Evolutionary conservation across 2,797 vertebrate species (phyloP).

Genomic region (Australoheros facetus): DNA sequence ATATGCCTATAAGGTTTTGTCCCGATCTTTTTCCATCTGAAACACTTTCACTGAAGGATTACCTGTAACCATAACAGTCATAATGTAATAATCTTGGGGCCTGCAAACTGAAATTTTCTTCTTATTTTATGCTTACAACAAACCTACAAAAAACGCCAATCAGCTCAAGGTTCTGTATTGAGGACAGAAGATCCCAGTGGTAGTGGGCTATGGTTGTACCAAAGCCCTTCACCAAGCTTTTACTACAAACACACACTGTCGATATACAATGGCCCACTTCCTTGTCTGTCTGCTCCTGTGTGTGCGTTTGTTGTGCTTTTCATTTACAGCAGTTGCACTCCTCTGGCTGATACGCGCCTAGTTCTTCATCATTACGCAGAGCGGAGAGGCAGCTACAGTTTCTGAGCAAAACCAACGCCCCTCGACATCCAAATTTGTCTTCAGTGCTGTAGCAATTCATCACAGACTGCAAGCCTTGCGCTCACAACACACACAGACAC

Average conservation of each 20-base stretch:
- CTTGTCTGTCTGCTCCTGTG: slow-evolving; percentile 26
- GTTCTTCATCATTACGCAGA: slow-evolving; percentile 71
- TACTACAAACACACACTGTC: slow-evolving; percentile 21
- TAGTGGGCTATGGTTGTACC: slow-evolving; percentile 36
- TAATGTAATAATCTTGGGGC: neutral
- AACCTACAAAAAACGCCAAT: slow-evolving; percentile 38
- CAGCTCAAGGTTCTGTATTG: slow-evolving; percentile 42
- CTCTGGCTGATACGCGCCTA: slow-evolving; percentile 50
- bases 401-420: slow-evolving; percentile 68
- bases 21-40: slow-evolving; percentile 21
- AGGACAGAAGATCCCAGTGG: slow-evolving; percentile 49
- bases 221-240: slow-evolving; percentile 40
- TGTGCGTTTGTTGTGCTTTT: slow-evolving; percentile 54
- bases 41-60: slow-evolving; percentile 21
- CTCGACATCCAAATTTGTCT: slow-evolving; percentile 70
- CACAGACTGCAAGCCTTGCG: slow-evolving; percentile 56
- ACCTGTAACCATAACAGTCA: slow-evolving; percentile 12
- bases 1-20: slow-evolving; percentile 21
- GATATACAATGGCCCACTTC: slow-evolving; percentile 51
- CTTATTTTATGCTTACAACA: slow-evolving; percentile 11
- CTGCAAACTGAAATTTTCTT: slow-evolving; percentile 11
- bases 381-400: slow-evolving; percentile 54
- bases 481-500: slow-evolving; percentile 46
- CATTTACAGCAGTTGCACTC: slow-evolving; percentile 51
- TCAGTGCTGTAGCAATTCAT: slow-evolving; percentile 71